A percentile compares a stretch with the other conserved stretches of the same genome.
These are phyloP conservation scores for Garrulus glandarius DNA, from an alignment of 2,797 vertebrate genomes.

Conservation along the genomic window DNA sequence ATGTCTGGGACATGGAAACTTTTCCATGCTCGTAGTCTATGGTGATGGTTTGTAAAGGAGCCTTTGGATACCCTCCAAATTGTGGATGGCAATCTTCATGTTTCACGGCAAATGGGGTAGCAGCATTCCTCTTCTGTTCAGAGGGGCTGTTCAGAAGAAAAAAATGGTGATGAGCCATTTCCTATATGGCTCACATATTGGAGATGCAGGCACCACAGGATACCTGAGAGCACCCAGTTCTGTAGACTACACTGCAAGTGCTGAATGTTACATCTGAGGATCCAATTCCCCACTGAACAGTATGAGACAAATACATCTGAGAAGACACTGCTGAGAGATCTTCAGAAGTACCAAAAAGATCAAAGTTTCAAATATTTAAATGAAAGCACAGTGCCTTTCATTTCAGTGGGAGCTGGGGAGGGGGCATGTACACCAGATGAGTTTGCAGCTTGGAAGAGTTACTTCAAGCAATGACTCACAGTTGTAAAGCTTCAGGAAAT, in stretches of 20 bases:
- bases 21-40: neutral
- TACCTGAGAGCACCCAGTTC: neutral
- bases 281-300: neutral
- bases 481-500: conserved; percentile 52
- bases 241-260: neutral
- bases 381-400: neutral
- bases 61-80: neutral
- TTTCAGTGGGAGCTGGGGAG: neutral
- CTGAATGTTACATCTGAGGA: neutral
- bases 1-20: neutral
- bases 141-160: neutral
- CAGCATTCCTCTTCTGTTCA: neutral
- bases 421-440: neutral
- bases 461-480: conserved; percentile 49
- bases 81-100: neutral
- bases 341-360: neutral
- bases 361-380: neutral
- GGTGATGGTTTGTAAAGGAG: neutral
- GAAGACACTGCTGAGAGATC: neutral
- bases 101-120: neutral
- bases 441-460: conserved; percentile 8
- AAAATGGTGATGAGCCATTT: neutral
- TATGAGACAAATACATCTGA: neutral
- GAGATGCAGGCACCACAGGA: neutral
- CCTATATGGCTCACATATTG: neutral